These are phyloP conservation scores for Gephyroberyx darwinii DNA, from an alignment of 2,797 vertebrate species.

Conservation along the genomic window DNA sequence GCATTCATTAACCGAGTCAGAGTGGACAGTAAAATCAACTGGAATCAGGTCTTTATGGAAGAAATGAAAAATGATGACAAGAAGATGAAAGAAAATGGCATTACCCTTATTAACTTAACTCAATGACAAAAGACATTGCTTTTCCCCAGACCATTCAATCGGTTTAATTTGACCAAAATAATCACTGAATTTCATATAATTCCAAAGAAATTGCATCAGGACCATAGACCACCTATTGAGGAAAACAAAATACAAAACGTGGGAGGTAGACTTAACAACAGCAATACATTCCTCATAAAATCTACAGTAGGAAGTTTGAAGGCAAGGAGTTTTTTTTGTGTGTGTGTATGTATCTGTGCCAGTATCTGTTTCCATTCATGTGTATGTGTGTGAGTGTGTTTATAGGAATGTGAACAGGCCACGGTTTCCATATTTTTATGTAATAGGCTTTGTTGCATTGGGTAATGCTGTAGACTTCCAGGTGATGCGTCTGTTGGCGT, in stretches of 20 bases:
- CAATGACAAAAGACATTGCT: background rate
- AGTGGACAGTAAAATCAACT: slow-evolving; percentile 1
- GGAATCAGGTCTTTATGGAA: slow-evolving; percentile 13
- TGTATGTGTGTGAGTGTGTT: slow-evolving; percentile 1
- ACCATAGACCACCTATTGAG: background rate
- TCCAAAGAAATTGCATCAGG: background rate
- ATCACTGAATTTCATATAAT: background rate
- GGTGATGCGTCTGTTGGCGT: too few relatives aligned
- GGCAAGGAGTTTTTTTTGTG: background rate
- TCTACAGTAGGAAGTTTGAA: background rate
- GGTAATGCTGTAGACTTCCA: too few relatives aligned
- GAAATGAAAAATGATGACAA: slow-evolving; percentile 4
- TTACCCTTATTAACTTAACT: background rate
- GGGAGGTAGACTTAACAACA: background rate
- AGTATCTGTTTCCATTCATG: background rate
- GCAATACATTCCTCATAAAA: background rate
- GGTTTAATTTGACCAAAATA: background rate
- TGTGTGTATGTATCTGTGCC: background rate
- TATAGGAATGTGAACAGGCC: background rate
- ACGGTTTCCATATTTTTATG: too few relatives aligned
- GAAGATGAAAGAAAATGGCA: background rate
- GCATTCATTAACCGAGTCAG: slow-evolving; percentile 38
- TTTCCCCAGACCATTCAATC: background rate
- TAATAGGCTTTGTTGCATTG: too few relatives aligned
- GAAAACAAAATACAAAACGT: background rate